Evolutionary conservation across 2,113 vertebrate species (phyloP).

Genomic region (Phalacrocorax brasilianus): DNA sequence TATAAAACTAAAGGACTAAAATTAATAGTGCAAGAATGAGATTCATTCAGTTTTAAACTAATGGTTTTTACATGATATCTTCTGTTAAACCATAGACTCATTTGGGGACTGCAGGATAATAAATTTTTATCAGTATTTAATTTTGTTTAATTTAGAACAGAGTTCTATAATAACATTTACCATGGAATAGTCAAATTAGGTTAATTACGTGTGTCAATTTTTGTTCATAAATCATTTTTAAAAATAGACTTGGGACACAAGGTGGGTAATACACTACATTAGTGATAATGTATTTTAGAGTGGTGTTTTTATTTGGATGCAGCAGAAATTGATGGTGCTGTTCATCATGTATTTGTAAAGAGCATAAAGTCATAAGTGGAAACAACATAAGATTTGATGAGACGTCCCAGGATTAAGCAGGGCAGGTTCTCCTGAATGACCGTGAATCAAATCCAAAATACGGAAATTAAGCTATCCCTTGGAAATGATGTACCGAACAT

Average conservation of each 20-base stretch:
- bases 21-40: conserved; percentile 48
- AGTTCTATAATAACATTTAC: conserved; percentile 45
- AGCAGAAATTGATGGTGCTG: background rate
- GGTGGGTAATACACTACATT: background rate
- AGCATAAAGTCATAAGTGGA: background rate
- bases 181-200: conserved; percentile 15
- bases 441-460: background rate
- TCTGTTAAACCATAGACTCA: background rate
- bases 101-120: conserved; percentile 12
- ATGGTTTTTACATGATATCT: background rate
- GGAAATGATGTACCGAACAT: background rate
- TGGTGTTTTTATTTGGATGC: background rate
- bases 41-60: conserved; percentile 36
- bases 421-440: background rate
- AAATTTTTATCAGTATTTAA: conserved; percentile 58
- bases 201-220: conserved; percentile 48
- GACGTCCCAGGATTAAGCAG: background rate
- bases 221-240: conserved; percentile 59
- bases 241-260: conserved; percentile 25
- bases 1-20: conserved; percentile 32
- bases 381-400: background rate
- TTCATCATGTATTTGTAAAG: background rate
- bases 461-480: background rate
- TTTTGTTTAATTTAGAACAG: conserved; percentile 59
- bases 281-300: conserved; percentile 18